Conservation (phyloP, 2,888 invertebrate genomes). For the Synergus itoensis region DNA sequence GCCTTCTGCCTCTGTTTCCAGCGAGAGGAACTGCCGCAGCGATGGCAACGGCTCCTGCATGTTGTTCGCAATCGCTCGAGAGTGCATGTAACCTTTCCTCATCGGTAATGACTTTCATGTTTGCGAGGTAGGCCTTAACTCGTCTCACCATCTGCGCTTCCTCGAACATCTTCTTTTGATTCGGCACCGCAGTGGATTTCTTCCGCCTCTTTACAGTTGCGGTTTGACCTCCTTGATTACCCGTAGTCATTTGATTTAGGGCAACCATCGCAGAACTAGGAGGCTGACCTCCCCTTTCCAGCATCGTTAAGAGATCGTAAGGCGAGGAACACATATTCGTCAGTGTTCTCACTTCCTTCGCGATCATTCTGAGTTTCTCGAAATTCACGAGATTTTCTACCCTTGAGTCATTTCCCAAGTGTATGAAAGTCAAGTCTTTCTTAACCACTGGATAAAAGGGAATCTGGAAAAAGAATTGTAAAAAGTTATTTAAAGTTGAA, state of each 20-base stretch:
- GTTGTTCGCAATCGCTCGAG: slow-evolving; percentile 93
- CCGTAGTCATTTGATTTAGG: slow-evolving; percentile 91
- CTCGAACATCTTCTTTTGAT: slow-evolving; percentile 99
- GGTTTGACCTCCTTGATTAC: slow-evolving; percentile 82
- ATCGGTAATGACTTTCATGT: slow-evolving; percentile 94
- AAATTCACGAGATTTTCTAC: slow-evolving; percentile 96
- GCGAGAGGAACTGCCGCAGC: slow-evolving; percentile 82
- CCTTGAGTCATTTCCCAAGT: slow-evolving; percentile 96
- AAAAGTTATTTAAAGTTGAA: not conserved
- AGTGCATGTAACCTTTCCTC: slow-evolving; percentile 93
- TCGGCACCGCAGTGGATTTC: slow-evolving; percentile 93
- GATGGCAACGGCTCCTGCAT: slow-evolving; percentile 72
- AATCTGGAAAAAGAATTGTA: slow-evolving; percentile 78
- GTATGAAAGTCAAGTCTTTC: slow-evolving; percentile 98
- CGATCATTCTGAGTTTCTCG: slow-evolving; percentile 98
- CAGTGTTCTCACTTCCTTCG: slow-evolving; percentile 94
- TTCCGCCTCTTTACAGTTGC: slow-evolving; percentile 94
- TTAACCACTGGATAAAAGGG: slow-evolving; percentile 95
- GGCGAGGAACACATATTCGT: slow-evolving; percentile 98
- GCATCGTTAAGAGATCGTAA: slow-evolving; percentile 90
- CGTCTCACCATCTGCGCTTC: slow-evolving; percentile 99
- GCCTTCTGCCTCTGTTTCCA: slow-evolving; percentile 85
- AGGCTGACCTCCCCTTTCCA: slow-evolving; percentile 92
- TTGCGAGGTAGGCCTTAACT: slow-evolving; percentile 96
- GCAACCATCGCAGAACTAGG: slow-evolving; percentile 94